phyloP scores from a whole-genome alignment of 2,888 invertebrate genomes.

The Drymonia ruficornis region DNA sequence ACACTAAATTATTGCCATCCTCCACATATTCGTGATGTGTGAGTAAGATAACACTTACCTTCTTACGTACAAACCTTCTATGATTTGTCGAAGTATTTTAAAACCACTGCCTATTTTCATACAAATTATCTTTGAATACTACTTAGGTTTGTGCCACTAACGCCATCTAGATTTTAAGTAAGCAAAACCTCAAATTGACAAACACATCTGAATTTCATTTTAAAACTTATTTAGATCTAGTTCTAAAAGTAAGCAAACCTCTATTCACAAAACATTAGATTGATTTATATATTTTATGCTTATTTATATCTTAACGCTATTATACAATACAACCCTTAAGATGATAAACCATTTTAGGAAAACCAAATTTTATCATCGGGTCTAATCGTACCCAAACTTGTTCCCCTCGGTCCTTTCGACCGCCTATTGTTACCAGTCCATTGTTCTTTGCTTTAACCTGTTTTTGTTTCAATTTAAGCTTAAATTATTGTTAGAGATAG shows the following conservation, averaged over 20 bases:
- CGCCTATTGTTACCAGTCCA: slow-evolving; percentile 33
- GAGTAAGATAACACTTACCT: too few relatives aligned
- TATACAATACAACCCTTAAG: neutral
- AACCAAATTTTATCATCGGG: slow-evolving; percentile 8
- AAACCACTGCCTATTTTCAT: too few relatives aligned
- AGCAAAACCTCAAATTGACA: too few relatives aligned
- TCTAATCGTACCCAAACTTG: slow-evolving; percentile 7
- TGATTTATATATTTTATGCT: too few relatives aligned
- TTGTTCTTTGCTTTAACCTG: slow-evolving; percentile 39
- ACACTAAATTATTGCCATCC: too few relatives aligned
- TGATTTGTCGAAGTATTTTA: too few relatives aligned
- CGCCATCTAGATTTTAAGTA: neutral
- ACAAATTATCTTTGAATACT: too few relatives aligned
- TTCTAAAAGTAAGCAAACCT: neutral
- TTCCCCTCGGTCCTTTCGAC: slow-evolving; percentile 9
- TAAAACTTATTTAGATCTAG: too few relatives aligned
- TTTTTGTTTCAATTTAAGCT: slow-evolving; percentile 44
- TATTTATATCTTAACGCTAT: neutral
- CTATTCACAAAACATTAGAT: neutral
- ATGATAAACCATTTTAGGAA: neutral
- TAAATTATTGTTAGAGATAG: slow-evolving; percentile 20
- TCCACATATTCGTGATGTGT: too few relatives aligned
- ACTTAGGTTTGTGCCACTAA: neutral
- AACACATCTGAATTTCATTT: too few relatives aligned
- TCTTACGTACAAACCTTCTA: too few relatives aligned